Conservation (phyloP, 2,113 vertebrate genomes). For the Ciconia boyciana region DNA sequence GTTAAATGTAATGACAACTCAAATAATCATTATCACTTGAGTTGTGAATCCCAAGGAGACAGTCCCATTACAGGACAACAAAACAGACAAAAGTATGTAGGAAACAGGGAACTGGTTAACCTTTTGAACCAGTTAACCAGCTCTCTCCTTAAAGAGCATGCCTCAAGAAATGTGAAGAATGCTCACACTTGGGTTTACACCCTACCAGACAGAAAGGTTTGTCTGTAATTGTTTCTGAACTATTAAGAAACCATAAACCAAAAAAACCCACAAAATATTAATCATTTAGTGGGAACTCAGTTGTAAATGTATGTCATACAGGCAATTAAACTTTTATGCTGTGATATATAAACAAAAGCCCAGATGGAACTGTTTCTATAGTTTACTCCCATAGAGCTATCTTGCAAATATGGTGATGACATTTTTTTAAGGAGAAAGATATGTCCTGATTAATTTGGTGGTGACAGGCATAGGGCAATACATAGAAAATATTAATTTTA, state of each 20-base stretch:
- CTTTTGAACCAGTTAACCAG: not conserved
- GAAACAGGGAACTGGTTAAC: not conserved
- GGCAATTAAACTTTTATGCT: not conserved
- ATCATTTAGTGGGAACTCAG: not conserved
- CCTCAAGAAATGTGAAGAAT: not conserved
- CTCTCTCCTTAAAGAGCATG: not conserved
- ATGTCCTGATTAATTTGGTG: not conserved
- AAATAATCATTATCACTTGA: not conserved
- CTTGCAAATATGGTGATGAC: not conserved
- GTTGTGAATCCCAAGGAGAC: not conserved
- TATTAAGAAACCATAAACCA: not conserved
- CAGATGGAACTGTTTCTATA: not conserved
- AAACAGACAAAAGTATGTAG: not conserved
- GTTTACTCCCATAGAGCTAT: not conserved
- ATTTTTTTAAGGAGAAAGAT: not conserved
- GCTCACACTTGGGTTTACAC: not conserved
- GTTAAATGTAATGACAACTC: not conserved
- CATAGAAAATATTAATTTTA: not conserved
- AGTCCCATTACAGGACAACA: not conserved
- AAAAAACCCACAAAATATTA: not conserved
- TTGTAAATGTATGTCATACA: not conserved
- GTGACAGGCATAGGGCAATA: not conserved
- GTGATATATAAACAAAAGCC: not conserved
- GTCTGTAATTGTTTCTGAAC: not conserved
- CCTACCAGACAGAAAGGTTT: not conserved